phyloP scores from a whole-genome alignment of 2,888 invertebrate species.

The Tetrapedia diversipes region DNA sequence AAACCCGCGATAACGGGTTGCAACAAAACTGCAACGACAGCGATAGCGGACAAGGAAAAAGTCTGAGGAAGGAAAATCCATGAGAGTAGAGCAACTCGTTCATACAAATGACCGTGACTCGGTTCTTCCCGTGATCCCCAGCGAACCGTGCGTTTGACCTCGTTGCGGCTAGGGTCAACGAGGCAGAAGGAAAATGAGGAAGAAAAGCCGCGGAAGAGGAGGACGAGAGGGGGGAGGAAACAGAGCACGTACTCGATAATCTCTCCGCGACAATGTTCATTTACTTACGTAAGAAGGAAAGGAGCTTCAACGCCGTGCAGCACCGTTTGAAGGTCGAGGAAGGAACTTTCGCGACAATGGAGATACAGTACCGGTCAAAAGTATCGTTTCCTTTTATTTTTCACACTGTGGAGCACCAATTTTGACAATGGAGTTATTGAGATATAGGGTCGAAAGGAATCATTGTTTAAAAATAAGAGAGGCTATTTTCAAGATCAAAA shows the following conservation, averaged over 20 bases:
- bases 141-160: background rate
- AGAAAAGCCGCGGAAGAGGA: background rate
- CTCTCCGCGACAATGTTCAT: slow-evolving; percentile 38
- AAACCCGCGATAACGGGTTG: slow-evolving; percentile 27
- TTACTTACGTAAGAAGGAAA: slow-evolving; percentile 47
- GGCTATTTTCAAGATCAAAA: no score
- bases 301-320: slow-evolving; percentile 21
- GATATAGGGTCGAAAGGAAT: no score
- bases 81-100: background rate
- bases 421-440: no score
- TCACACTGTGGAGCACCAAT: no score
- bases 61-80: background rate
- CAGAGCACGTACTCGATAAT: slow-evolving; percentile 32
- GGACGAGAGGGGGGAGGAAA: no score
- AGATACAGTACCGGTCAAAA: no score
- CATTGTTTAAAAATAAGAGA: no score
- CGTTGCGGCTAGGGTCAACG: background rate
- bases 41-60: background rate
- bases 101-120: slow-evolving; percentile 19
- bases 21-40: slow-evolving; percentile 17
- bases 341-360: no score
- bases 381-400: no score
- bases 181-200: background rate
- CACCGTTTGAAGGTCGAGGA: slow-evolving; percentile 48
- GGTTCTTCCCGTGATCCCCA: background rate